Conservation (phyloP, 2,888 invertebrate species). For the Brachypterus glaber region DNA sequence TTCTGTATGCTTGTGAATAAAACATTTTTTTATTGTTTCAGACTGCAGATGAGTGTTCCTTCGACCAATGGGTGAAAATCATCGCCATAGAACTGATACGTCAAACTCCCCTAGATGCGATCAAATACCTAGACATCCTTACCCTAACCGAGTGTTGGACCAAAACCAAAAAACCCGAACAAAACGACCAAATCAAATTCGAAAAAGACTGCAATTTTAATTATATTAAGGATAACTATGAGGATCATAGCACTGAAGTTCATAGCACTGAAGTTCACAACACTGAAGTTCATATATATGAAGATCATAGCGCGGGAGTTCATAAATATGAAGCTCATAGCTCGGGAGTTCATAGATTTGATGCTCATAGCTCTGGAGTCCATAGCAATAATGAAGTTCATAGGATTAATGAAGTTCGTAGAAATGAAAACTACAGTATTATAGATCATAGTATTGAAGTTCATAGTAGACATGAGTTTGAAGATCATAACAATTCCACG, state of each 20-base stretch:
- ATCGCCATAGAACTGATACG: constrained; percentile 65
- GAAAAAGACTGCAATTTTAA: constrained; percentile 34
- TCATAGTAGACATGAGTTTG: too few relatives aligned
- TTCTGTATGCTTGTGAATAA: too few relatives aligned
- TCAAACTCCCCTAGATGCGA: constrained; percentile 62
- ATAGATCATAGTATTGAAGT: too few relatives aligned
- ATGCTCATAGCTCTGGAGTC: too few relatives aligned
- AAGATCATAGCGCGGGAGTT: too few relatives aligned
- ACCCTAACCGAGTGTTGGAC: constrained; percentile 45
- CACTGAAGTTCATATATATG: constrained; percentile 20
- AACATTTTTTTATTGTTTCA: constrained; percentile 41
- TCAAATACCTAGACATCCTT: constrained; percentile 62
- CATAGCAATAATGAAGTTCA: too few relatives aligned
- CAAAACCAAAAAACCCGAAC: too few relatives aligned
- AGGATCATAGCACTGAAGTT: background rate
- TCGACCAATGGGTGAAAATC: constrained; percentile 65
- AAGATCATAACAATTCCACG: too few relatives aligned
- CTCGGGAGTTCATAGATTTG: too few relatives aligned
- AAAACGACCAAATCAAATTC: constrained; percentile 17
- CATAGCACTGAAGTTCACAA: constrained; percentile 20
- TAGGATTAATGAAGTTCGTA: too few relatives aligned
- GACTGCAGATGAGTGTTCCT: constrained; percentile 60
- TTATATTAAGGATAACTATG: constrained; percentile 9
- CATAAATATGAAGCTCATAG: too few relatives aligned
- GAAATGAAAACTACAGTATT: too few relatives aligned